Base-by-base conservation (phyloP, 2,888 invertebrate species). In the Noctua janthe region DNA sequence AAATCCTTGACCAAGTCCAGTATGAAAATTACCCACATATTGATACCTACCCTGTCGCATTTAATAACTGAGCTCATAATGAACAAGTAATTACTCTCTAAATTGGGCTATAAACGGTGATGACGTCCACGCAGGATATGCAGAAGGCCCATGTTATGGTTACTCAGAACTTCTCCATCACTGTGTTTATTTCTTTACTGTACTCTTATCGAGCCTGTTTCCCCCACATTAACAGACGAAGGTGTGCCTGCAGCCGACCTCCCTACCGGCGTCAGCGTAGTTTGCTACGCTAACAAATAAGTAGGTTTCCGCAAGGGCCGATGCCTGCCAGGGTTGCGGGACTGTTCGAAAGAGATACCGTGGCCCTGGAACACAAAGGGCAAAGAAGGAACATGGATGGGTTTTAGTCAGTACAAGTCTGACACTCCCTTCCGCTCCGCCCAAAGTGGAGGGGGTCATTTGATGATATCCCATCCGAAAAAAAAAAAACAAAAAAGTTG, bases 81-180 rank as follows among this genome's bases (percentile, higher is more conserved):
- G 86, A 89, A 88, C 89, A 88, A 82, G 82, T 88, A 89, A 88
- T 88, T 84, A 81, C 86, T 88, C 86, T 84, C 88, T 89, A 88
- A 88, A 88, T 89, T 88, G 90, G 89, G 79, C 88, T 79, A 86
- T 88, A 89, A 89, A 88, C 81, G 78, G 74, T 79, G 76, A 79
- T 59, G 73, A 15, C 11, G 10, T 39, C 23, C 2, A 6, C n/a
- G 10, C 47, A 64, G 54, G 43, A 11, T 0, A 71, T n/a, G 0
- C 74, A 84, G 69, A 87, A 87, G 74, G 54, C n/a, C 7, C 17
- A 81, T 20, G 17, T 20, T 49, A 64, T 17, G 35, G 35, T 17
- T 35, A 39, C 20, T 66, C 64, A 20, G 20, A 20, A 66, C 3
- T 66, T 39, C 20, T 66, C 20, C 20, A 4, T 15, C 1, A 4